phyloP scores from a whole-genome alignment of 2,888 invertebrate genomes.

The Eudemis profundana region DNA sequence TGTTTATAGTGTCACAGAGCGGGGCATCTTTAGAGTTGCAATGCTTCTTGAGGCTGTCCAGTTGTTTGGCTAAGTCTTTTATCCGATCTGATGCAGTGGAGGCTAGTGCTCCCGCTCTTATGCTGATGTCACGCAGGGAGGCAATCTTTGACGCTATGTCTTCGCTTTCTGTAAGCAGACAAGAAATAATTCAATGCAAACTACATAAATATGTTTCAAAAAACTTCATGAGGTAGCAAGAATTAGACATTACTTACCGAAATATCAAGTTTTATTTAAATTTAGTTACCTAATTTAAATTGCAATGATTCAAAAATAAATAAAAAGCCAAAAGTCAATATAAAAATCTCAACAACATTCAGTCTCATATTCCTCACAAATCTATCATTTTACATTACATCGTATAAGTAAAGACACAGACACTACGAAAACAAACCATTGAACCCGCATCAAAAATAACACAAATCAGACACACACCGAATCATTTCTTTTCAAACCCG shows the following conservation, averaged over 20 bases:
- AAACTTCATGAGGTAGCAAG: too few species aligned
- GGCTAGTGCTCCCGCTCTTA: conserved; percentile 82
- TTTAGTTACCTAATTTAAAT: too few species aligned
- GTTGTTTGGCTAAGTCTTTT: conserved; percentile 84
- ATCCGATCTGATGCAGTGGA: conserved; percentile 85
- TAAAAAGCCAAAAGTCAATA: too few species aligned
- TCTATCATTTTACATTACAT: too few species aligned
- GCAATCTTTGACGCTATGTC: conserved; percentile 85
- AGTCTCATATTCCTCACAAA: too few species aligned
- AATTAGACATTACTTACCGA: too few species aligned
- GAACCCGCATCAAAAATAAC: not conserved
- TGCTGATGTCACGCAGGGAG: conserved; percentile 83
- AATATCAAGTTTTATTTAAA: too few species aligned
- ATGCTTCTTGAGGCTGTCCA: conserved; percentile 86
- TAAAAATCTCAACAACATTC: too few species aligned
- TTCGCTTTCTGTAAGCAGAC: conserved; percentile 78
- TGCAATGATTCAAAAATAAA: too few species aligned
- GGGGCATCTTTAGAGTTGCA: conserved; percentile 89
- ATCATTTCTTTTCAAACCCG: conserved; percentile 22
- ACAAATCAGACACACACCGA: conserved; percentile 7
- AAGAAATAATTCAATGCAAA: not conserved
- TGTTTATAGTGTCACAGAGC: conserved; percentile 91
- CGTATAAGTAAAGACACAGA: too few species aligned
- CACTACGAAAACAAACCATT: not conserved
- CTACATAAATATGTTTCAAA: too few species aligned